Conservation (phyloP, 2,797 vertebrate species). For the Sternotherus odoratus region DNA sequence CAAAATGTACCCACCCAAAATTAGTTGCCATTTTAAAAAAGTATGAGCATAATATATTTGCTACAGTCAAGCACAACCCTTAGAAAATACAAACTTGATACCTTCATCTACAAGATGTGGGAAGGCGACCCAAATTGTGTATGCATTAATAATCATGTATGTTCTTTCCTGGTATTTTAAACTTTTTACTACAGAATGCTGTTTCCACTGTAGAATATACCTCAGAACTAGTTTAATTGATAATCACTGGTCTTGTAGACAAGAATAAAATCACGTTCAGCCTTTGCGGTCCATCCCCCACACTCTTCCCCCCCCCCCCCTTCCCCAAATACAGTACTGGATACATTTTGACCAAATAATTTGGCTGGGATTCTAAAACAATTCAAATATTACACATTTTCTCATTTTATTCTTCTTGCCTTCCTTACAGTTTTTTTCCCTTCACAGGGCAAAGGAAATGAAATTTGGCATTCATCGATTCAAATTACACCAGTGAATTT, state of each 20-base stretch:
- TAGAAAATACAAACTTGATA: background rate
- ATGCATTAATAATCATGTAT: background rate
- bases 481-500: background rate
- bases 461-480: background rate
- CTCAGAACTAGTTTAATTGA: background rate
- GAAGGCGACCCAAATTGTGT: background rate
- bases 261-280: background rate
- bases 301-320: no score
- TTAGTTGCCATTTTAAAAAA: background rate
- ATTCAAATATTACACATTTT: background rate
- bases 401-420: background rate
- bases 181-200: background rate
- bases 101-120: background rate
- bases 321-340: background rate
- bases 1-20: background rate
- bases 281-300: no score
- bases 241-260: background rate
- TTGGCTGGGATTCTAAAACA: background rate
- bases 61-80: background rate
- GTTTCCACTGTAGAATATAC: background rate
- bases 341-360: background rate
- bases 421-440: background rate
- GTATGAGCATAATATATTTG: background rate
- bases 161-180: background rate
- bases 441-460: background rate